phyloP scores from a whole-genome alignment of 2,888 invertebrate species.

The Himalopsyche kuldschensis region DNA sequence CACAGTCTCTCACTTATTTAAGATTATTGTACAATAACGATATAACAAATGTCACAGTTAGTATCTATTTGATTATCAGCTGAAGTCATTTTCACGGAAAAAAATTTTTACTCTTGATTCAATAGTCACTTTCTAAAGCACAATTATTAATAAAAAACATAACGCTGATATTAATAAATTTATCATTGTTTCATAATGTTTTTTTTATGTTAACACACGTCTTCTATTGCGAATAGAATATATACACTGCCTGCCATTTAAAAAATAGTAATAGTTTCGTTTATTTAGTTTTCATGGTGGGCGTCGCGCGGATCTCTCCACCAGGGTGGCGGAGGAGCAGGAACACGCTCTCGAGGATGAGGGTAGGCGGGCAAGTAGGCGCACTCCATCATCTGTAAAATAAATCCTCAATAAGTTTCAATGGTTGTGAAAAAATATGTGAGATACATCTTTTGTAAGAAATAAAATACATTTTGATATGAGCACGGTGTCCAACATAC shows the following conservation, averaged over 20 bases:
- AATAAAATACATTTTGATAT: too few species aligned
- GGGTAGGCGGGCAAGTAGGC: slow-evolving; percentile 54
- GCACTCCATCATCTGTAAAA: slow-evolving; percentile 58
- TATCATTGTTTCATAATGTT: too few species aligned
- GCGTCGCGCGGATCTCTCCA: slow-evolving; percentile 41
- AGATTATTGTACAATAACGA: neutral
- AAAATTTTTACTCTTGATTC: neutral
- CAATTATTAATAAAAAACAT: neutral
- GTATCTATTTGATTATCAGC: neutral
- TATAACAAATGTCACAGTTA: neutral
- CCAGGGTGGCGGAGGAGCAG: slow-evolving; percentile 39
- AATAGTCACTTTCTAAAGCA: neutral
- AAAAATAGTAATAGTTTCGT: neutral
- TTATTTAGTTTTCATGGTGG: neutral
- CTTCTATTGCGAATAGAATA: neutral
- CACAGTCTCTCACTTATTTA: neutral
- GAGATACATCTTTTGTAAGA: too few species aligned
- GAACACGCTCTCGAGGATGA: slow-evolving; percentile 19
- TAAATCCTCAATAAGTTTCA: neutral
- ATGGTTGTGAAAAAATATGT: too few species aligned
- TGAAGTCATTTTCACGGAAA: neutral
- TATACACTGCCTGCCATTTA: neutral
- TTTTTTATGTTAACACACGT: neutral
- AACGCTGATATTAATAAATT: neutral
- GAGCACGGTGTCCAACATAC: too few species aligned